These are phyloP conservation scores for Anguilla marmorata DNA, from an alignment of 2,797 vertebrate species.

Conservation along the genomic window DNA sequence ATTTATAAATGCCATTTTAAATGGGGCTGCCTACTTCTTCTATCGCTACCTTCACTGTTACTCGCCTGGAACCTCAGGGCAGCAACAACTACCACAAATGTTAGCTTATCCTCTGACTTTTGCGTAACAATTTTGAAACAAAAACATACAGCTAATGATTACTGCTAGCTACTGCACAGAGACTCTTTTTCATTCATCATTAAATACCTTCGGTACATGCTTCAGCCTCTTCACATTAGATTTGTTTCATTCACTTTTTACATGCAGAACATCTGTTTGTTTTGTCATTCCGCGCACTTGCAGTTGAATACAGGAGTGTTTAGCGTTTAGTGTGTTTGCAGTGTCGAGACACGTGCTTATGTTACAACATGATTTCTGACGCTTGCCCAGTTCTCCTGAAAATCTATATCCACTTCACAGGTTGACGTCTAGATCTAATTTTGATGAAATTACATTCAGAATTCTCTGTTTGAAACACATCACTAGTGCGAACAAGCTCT, in stretches of 20 bases:
- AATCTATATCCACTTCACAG: not conserved
- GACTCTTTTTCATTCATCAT: not conserved
- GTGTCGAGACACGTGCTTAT: not conserved
- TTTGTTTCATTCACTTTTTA: not conserved
- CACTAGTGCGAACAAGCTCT: not conserved
- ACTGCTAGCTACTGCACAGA: not conserved
- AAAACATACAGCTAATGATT: not conserved
- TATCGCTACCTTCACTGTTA: not conserved
- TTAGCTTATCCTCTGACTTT: not conserved
- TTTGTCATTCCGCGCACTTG: not conserved
- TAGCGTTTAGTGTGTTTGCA: not conserved
- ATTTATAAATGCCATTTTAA: constrained; percentile 17
- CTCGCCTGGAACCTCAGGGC: not conserved
- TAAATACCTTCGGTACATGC: not conserved
- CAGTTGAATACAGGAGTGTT: not conserved
- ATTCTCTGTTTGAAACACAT: not conserved
- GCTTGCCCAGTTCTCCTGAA: not conserved
- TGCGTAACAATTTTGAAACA: not conserved
- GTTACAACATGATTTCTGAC: not conserved
- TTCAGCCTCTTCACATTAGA: not conserved
- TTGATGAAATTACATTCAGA: not conserved
- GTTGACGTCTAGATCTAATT: not conserved
- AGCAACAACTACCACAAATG: constrained; percentile 1
- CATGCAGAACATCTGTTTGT: not conserved
- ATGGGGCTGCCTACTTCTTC: constrained; percentile 2